Evolutionary conservation across 2,888 invertebrate genomes (phyloP), one percentile per base, ranked within the genome.

Genomic region (Cyclophora albipunctata): DNA sequence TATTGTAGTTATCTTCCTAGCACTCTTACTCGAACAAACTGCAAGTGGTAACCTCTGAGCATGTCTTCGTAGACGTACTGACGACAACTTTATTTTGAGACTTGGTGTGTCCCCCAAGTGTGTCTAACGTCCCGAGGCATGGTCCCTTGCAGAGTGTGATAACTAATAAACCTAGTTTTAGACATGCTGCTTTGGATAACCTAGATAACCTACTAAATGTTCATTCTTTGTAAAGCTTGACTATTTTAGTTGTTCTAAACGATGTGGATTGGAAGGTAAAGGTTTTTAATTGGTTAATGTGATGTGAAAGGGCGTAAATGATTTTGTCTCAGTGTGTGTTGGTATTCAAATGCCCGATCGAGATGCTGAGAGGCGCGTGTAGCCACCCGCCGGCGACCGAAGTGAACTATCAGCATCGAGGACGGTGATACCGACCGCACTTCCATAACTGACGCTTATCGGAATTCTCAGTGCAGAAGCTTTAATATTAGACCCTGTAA

Each of bases 321-420:
- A 78, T 78, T 65, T 73, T 78, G 73, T 78, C 71, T 83, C 77
- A 80, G 85, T 87, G 87, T 91, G 92, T 92, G 92, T 92, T 92
- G 92, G 92, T 92, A 92, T 92, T 92, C 92, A 92, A 92, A 92
- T 92, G 92, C 88, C 86, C 88, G 88, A 88, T 86, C 84, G 86
- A 82, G 85, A 86, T 86, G 88, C 87, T 87, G 86, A 83, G 72
- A 71, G 81, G 81, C 80, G 80, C 67, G 69, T 71, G 71, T 69
- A 72, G 70, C 62, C 62, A 71, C 72, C 69, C 75, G 82, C 78
- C 78, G 62, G 62, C 68, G 83, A 78, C 81, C 75, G 52, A 81
- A 82, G 73, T 84, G 77, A 87, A 79, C 85, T 88, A 88, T 88
- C 88, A 85, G 88, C 85, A 87, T 80, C 71, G 60, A 64, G 75